Percentiles rank a stretch among this genome's conserved stretches.
These are phyloP conservation scores for Cantharis flavilabris DNA, from an alignment of 2,888 invertebrate genomes.

Conservation along the genomic window DNA sequence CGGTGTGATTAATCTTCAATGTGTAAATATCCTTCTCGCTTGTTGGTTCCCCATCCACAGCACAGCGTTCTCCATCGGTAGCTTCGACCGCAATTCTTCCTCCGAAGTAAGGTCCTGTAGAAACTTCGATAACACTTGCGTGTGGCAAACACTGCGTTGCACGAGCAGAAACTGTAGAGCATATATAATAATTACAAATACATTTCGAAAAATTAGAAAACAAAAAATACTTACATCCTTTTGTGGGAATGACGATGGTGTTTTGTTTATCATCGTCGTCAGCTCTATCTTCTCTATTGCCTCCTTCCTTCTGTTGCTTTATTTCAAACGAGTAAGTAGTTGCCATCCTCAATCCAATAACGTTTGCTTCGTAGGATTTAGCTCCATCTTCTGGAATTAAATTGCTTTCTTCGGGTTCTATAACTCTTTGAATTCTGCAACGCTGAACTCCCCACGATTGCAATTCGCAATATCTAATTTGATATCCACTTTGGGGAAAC, in stretches of 20 bases:
- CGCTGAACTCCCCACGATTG: conserved; percentile 80
- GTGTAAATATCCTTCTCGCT: conserved; percentile 76
- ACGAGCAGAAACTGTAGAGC: conserved; percentile 73
- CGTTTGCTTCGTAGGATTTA: conserved; percentile 62
- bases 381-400: conserved; percentile 44
- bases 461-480: conserved; percentile 77
- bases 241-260: conserved; percentile 76
- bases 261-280: conserved; percentile 61
- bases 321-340: conserved; percentile 83
- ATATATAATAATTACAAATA: not conserved
- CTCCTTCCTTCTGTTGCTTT: conserved; percentile 60
- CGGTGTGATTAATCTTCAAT: conserved; percentile 71
- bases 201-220: not conserved
- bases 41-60: conserved; percentile 73
- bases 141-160: conserved; percentile 80
- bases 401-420: conserved; percentile 37
- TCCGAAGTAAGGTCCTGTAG: conserved; percentile 80
- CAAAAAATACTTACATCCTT: conserved; percentile 72
- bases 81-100: conserved; percentile 79
- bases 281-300: conserved; percentile 51
- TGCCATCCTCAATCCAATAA: conserved; percentile 77
- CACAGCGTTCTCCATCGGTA: conserved; percentile 72
- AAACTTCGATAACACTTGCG: conserved; percentile 81
- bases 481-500: conserved; percentile 64
- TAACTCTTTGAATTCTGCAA: conserved; percentile 62